phyloP scores from a whole-genome alignment of 2,113 vertebrate species.

The Oreotrochilus melanogaster region DNA sequence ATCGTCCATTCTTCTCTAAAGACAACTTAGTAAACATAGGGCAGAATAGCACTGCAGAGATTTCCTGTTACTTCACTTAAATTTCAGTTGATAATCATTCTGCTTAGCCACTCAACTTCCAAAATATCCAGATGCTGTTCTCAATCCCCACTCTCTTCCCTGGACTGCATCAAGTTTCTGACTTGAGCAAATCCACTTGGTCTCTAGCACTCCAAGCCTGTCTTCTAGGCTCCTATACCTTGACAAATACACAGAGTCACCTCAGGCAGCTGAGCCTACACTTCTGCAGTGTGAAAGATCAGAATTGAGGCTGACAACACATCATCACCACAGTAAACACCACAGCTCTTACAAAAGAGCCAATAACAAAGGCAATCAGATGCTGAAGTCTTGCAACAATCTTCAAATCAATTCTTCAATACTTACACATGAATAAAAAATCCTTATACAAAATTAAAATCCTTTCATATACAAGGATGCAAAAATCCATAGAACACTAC shows the following conservation, averaged over 20 bases:
- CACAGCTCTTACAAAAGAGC: background rate
- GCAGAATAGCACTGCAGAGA: background rate
- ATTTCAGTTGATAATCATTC: background rate
- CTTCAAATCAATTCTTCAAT: background rate
- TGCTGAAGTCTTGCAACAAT: background rate
- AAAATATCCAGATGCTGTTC: background rate
- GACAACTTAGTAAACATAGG: slow-evolving; percentile 28
- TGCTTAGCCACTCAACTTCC: background rate
- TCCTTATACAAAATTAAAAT: background rate
- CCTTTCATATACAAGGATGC: background rate
- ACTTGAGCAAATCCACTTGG: background rate
- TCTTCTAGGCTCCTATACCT: background rate
- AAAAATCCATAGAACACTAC: background rate
- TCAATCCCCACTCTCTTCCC: background rate
- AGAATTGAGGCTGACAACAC: background rate
- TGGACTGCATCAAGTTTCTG: background rate
- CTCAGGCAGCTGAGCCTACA: background rate
- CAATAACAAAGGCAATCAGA: background rate
- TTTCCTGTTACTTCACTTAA: background rate
- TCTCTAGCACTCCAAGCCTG: background rate
- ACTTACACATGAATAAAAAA: background rate
- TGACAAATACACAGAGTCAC: background rate
- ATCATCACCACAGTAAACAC: background rate
- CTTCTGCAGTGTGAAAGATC: background rate
- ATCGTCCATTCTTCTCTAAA: slow-evolving; percentile 56